Evolutionary conservation across 2,797 vertebrate species (phyloP).

Genomic region (Chaunax sp.): DNA sequence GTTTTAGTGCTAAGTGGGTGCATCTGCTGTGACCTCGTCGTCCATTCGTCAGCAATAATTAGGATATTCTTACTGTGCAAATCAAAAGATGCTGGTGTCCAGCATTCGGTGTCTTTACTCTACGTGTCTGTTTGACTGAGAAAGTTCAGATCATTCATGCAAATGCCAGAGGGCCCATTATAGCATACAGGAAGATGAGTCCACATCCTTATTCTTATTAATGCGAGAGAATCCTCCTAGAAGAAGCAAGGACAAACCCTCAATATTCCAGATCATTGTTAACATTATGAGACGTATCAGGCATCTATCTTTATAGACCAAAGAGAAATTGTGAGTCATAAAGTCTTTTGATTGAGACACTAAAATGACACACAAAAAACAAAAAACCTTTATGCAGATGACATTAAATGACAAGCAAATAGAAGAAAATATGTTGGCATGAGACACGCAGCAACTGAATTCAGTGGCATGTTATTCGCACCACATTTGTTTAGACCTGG

Average conservation of each 20-base stretch:
- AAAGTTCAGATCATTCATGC: conserved; percentile 42
- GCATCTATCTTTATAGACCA: no score
- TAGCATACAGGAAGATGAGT: conserved; percentile 22
- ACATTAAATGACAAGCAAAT: no score
- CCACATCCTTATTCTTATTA: conserved; percentile 28
- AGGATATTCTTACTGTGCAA: conserved; percentile 39
- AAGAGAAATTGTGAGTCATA: no score
- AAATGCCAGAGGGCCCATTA: conserved; percentile 48
- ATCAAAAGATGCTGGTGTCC: conserved; percentile 26
- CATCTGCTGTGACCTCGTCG: conserved; percentile 57
- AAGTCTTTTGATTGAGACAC: no score
- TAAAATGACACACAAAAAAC: no score
- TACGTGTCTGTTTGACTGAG: conserved; percentile 17
- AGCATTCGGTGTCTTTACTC: conserved; percentile 19
- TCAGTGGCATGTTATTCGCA: no score
- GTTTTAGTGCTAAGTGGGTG: conserved; percentile 56
- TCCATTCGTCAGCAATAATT: conserved; percentile 59
- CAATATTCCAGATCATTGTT: neutral
- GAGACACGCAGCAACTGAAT: no score
- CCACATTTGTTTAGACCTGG: no score
- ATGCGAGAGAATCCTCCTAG: conserved; percentile 17
- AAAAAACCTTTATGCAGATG: no score
- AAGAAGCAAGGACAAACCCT: neutral
- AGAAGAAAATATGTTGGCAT: no score
- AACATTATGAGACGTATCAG: neutral